phyloP scores from a whole-genome alignment of 2,113 vertebrate genomes.

The Leucopternis melanops region DNA sequence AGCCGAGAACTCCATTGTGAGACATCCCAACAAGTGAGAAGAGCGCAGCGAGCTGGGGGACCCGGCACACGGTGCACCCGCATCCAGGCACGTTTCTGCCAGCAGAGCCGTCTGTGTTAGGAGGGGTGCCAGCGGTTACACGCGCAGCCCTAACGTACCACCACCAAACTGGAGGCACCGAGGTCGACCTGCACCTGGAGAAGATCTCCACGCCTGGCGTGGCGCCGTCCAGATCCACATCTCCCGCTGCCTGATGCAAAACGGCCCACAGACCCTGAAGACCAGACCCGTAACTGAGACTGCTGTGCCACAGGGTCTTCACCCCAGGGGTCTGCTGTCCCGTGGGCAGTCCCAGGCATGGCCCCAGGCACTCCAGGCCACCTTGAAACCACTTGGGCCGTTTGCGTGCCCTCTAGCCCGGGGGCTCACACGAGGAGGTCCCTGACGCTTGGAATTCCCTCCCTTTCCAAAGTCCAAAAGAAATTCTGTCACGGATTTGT shows the following conservation, averaged over 20 bases:
- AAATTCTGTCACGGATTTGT: neutral
- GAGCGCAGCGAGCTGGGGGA: accelerated
- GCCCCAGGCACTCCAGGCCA: neutral
- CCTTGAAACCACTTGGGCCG: neutral
- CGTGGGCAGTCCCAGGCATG: accelerated
- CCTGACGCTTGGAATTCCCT: neutral
- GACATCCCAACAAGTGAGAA: neutral
- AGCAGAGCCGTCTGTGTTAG: neutral
- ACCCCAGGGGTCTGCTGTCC: neutral
- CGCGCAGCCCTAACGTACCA: accelerated
- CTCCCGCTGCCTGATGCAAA: neutral
- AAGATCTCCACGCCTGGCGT: neutral
- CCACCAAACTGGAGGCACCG: neutral
- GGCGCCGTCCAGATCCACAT: neutral
- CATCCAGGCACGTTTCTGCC: neutral
- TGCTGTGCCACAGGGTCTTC: neutral
- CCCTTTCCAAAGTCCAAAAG: neutral
- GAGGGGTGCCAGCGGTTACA: neutral
- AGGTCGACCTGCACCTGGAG: neutral
- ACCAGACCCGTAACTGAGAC: neutral
- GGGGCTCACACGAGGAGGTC: neutral
- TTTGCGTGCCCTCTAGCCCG: neutral
- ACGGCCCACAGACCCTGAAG: accelerated
- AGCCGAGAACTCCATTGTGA: neutral
- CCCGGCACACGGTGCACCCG: neutral